Evolutionary conservation across 1,140 invertebrate species (phyloP).

Genomic region (Batillaria attramentaria): DNA sequence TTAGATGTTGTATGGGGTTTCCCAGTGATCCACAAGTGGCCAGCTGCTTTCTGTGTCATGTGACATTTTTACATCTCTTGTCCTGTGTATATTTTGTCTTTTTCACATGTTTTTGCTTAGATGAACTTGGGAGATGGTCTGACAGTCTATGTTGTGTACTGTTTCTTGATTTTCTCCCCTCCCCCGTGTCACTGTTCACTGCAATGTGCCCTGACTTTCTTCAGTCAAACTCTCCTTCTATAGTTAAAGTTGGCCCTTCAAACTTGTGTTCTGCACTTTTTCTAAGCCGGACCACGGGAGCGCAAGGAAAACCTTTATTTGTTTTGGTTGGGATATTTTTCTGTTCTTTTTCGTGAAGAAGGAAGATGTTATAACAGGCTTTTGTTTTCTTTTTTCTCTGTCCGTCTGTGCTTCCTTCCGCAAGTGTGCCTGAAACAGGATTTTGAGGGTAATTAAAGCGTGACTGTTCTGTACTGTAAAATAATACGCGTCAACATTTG

Average conservation of each 20-base stretch:
- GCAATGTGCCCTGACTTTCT: neutral
- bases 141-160: slow-evolving; percentile 37
- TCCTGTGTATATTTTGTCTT: neutral
- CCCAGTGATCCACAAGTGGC: no score
- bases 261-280: neutral
- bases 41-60: neutral
- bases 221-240: slow-evolving; percentile 10
- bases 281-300: neutral
- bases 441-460: slow-evolving; percentile 33
- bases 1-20: no score
- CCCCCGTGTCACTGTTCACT: no score
- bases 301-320: neutral
- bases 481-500: neutral
- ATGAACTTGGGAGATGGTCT: slow-evolving; percentile 43
- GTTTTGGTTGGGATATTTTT: neutral
- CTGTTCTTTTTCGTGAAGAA: slow-evolving; percentile 15
- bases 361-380: slow-evolving; percentile 28
- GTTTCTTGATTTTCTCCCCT: no score
- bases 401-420: slow-evolving; percentile 32
- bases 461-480: slow-evolving; percentile 23
- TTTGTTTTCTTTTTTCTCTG: slow-evolving; percentile 36
- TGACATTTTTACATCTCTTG: no score
- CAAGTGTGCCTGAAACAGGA: slow-evolving; percentile 35
- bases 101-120: slow-evolving; percentile 27
- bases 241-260: neutral